These are phyloP conservation scores for Benthosema pterotum DNA, from an alignment of 2,797 vertebrate species.

Conservation along the genomic window DNA sequence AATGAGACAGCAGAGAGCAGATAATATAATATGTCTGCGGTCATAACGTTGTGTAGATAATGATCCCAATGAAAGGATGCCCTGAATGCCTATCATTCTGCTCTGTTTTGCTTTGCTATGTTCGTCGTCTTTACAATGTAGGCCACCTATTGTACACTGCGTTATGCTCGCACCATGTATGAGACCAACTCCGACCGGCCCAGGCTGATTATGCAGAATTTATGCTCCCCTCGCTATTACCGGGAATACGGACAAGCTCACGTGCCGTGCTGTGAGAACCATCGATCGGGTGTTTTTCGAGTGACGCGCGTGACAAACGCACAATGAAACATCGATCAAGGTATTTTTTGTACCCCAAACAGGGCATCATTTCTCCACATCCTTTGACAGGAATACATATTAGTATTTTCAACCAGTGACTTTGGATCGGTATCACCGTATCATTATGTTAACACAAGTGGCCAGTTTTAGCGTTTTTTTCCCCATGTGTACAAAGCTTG, in stretches of 20 bases:
- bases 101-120: conserved; percentile 72
- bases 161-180: conserved; percentile 68
- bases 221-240: too few species aligned
- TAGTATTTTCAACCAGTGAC: conserved; percentile 2
- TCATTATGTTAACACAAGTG: conserved; percentile 59
- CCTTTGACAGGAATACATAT: conserved; percentile 7
- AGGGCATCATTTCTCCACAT: too few species aligned
- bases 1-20: conserved; percentile 41
- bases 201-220: conserved; percentile 46
- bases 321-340: too few species aligned
- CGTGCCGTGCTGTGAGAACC: too few species aligned
- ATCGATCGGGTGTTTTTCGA: too few species aligned
- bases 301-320: too few species aligned
- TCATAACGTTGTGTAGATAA: conserved; percentile 48
- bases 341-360: too few species aligned
- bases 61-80: conserved; percentile 50
- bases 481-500: conserved; percentile 48
- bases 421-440: conserved; percentile 39
- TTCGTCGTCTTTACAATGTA: conserved; percentile 70
- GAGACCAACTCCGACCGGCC: conserved; percentile 65
- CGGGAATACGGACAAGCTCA: too few species aligned
- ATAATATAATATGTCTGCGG: conserved; percentile 42
- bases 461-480: conserved; percentile 1
- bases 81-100: conserved; percentile 76
- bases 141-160: conserved; percentile 76